Conservation (phyloP, 2,113 vertebrate genomes). For the Periophthalmus modestus region DNA sequence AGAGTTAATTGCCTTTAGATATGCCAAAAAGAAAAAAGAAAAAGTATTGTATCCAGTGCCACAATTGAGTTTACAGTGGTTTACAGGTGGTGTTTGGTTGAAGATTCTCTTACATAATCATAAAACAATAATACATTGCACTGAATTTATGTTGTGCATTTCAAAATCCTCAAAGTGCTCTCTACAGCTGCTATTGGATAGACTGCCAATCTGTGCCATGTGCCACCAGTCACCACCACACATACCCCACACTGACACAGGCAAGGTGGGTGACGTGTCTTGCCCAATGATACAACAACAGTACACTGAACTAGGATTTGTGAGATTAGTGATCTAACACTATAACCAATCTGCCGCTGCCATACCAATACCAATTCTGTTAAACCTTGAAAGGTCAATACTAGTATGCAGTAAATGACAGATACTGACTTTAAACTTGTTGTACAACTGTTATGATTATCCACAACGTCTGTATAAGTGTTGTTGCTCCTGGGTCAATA, state of each 20-base stretch:
- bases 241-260: background rate
- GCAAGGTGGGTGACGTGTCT: background rate
- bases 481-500: background rate
- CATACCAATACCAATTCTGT: background rate
- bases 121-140: background rate
- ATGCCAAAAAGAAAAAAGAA: background rate
- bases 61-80: background rate
- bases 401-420: conserved; percentile 35
- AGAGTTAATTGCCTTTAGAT: background rate
- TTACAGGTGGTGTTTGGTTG: background rate
- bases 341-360: no score
- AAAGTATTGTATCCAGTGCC: no score
- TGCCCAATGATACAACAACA: background rate
- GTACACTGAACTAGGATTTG: background rate
- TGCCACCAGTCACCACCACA: no score
- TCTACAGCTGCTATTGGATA: background rate
- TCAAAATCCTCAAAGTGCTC: background rate
- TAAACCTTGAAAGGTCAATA: background rate
- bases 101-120: background rate
- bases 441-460: background rate
- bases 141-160: background rate
- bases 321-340: no score
- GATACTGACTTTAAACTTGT: background rate
- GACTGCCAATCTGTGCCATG: background rate
- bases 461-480: background rate